A percentile compares a stretch with the other conserved stretches of the same genome.
phyloP scores from a whole-genome alignment of 2,888 invertebrate genomes.

The Cerceris rybyensis region DNA sequence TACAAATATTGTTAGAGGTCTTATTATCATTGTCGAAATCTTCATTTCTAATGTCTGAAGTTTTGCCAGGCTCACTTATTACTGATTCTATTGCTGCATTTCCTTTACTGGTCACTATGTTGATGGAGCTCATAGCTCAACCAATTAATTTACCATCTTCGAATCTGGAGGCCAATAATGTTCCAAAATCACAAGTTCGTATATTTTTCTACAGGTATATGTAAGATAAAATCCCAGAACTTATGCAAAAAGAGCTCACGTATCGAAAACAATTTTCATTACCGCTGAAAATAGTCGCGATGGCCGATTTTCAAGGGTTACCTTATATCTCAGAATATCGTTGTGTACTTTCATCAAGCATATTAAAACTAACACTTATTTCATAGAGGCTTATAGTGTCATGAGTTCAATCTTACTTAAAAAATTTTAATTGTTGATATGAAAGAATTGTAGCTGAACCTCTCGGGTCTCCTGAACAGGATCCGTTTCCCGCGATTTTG shows the following conservation, averaged over 20 bases:
- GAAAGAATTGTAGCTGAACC: constrained; percentile 35
- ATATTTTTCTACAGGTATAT: constrained; percentile 13
- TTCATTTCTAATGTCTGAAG: constrained; percentile 18
- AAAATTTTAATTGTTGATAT: constrained; percentile 41
- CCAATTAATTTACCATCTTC: constrained; percentile 50
- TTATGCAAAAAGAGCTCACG: constrained; percentile 24
- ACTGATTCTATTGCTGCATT: constrained; percentile 33
- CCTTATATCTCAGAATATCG: constrained; percentile 47
- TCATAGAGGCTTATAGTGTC: background rate
- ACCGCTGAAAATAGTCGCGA: constrained; percentile 64
- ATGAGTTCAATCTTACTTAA: background rate
- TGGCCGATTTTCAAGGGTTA: constrained; percentile 64
- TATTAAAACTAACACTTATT: constrained; percentile 9
- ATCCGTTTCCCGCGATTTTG: constrained; percentile 79
- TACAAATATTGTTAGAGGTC: constrained; percentile 21
- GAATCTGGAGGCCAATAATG: background rate
- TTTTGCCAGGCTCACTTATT: constrained; percentile 19
- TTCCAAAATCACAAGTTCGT: constrained; percentile 24
- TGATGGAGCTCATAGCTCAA: constrained; percentile 55
- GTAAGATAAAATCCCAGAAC: constrained; percentile 8
- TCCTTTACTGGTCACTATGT: constrained; percentile 48
- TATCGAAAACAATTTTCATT: constrained; percentile 60
- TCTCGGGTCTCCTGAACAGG: constrained; percentile 55
- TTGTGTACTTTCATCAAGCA: constrained; percentile 1
- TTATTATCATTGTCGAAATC: constrained; percentile 29